Conservation (phyloP, 2,888 invertebrate genomes). For the Latrodectus elegans region DNA sequence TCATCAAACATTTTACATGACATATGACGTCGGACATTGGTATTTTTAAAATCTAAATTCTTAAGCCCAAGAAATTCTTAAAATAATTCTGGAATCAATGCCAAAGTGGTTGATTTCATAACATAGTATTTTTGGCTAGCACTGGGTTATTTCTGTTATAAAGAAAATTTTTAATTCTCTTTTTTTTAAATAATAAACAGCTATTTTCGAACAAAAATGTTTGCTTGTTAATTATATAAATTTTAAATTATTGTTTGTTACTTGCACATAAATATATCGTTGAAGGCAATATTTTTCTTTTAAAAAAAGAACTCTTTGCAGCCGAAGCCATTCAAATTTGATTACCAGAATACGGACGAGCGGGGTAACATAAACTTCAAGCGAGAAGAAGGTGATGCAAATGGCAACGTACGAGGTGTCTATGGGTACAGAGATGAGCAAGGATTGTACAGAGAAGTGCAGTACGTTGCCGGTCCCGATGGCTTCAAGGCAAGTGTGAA, state of each 20-base stretch:
- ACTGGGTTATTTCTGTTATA: too few species aligned
- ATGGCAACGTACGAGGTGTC: conserved; percentile 25
- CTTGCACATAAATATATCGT: not conserved
- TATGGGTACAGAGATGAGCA: conserved; percentile 42
- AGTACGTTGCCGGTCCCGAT: conserved; percentile 16
- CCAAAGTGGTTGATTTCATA: too few species aligned
- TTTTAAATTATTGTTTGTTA: not conserved
- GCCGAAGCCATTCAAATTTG: conserved; percentile 27
- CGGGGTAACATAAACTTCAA: conserved; percentile 9
- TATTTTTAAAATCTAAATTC: too few species aligned
- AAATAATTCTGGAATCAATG: too few species aligned
- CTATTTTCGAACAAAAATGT: too few species aligned
- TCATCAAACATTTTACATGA: too few species aligned
- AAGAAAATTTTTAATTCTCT: too few species aligned
- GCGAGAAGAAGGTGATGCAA: conserved; percentile 25
- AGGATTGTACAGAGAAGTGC: conserved; percentile 27
- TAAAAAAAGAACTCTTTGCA: not conserved
- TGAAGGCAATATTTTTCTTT: not conserved
- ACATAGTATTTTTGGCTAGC: too few species aligned
- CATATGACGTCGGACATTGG: too few species aligned
- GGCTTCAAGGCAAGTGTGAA: conserved; percentile 21
- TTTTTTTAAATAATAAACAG: too few species aligned
- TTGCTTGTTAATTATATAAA: too few species aligned
- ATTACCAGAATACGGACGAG: conserved; percentile 11
- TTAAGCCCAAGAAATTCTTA: too few species aligned